These are phyloP conservation scores for Nineta flava DNA, from an alignment of 2,888 invertebrate species.

Conservation along the genomic window DNA sequence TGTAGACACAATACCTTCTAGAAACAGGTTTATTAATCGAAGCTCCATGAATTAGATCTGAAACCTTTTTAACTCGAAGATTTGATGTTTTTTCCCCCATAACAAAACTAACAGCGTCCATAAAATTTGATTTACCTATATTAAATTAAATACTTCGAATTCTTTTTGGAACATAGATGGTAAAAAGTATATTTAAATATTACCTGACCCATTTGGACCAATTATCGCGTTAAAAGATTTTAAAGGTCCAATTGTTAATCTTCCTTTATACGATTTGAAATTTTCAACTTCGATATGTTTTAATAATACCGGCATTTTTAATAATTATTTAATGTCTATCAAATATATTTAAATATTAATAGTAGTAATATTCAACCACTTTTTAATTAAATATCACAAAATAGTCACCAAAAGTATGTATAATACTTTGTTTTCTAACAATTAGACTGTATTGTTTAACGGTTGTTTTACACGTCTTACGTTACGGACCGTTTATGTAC, in stretches of 20 bases:
- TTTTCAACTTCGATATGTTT: slow-evolving; percentile 95
- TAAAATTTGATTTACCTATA: slow-evolving; percentile 99
- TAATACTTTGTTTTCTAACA: too few relatives aligned
- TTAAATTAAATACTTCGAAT: slow-evolving; percentile 15
- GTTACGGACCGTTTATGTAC: too few relatives aligned
- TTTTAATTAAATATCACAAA: too few relatives aligned
- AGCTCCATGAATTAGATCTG: slow-evolving; percentile 96
- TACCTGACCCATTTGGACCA: slow-evolving; percentile 99
- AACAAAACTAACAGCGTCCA: slow-evolving; percentile 99
- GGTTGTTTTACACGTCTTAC: too few relatives aligned
- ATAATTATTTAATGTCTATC: too few relatives aligned
- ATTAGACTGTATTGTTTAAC: too few relatives aligned
- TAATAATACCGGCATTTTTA: slow-evolving; percentile 64
- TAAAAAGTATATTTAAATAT: slow-evolving; percentile 15
- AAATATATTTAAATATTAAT: too few relatives aligned
- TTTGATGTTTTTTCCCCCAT: slow-evolving; percentile 96
- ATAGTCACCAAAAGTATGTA: too few relatives aligned
- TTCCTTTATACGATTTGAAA: slow-evolving; percentile 96
- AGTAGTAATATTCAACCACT: too few relatives aligned
- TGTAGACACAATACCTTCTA: slow-evolving; percentile 38
- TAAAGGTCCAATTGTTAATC: slow-evolving; percentile 84
- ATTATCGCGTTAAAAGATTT: slow-evolving; percentile 96
- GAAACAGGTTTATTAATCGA: slow-evolving; percentile 88
- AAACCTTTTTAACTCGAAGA: slow-evolving; percentile 82
- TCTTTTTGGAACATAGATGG: not conserved